phyloP scores from a whole-genome alignment of 2,888 invertebrate species.

The Cryptosula pallasiana region DNA sequence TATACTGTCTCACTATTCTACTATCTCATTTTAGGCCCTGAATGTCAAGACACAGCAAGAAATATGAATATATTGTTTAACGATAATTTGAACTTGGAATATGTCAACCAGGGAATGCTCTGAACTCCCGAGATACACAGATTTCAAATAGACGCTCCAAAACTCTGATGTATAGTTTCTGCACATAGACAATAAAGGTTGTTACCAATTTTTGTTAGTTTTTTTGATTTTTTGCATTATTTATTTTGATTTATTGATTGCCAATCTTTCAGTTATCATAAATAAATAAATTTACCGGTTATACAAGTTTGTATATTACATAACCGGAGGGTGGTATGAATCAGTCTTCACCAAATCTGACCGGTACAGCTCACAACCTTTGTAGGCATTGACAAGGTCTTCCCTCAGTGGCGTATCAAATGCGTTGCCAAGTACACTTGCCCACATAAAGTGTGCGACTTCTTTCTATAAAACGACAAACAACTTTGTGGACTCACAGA shows the following conservation, averaged over 20 bases:
- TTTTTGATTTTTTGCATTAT: no score
- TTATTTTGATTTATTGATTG: no score
- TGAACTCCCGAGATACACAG: no score
- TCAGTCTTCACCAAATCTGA: background rate
- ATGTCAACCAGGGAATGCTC: slow-evolving; percentile 24
- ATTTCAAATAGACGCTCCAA: no score
- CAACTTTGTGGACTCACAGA: no score
- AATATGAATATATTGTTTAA: slow-evolving; percentile 24
- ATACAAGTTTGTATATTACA: no score
- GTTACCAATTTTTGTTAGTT: no score
- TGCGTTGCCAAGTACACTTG: background rate
- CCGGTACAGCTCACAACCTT: background rate
- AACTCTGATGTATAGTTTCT: no score
- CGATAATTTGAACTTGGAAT: slow-evolving; percentile 23
- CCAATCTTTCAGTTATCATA: no score
- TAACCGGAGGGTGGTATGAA: background rate
- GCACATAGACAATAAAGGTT: no score
- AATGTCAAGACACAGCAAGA: slow-evolving; percentile 22
- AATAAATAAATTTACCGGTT: no score
- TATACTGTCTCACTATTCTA: no score
- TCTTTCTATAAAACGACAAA: background rate
- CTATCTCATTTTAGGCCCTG: slow-evolving; percentile 8
- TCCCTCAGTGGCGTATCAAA: background rate
- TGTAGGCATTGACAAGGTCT: background rate
- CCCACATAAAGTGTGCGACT: slow-evolving; percentile 7